Evolutionary conservation across 2,797 vertebrate species (phyloP).

Genomic region (Phrynocephalus guinanensis): DNA sequence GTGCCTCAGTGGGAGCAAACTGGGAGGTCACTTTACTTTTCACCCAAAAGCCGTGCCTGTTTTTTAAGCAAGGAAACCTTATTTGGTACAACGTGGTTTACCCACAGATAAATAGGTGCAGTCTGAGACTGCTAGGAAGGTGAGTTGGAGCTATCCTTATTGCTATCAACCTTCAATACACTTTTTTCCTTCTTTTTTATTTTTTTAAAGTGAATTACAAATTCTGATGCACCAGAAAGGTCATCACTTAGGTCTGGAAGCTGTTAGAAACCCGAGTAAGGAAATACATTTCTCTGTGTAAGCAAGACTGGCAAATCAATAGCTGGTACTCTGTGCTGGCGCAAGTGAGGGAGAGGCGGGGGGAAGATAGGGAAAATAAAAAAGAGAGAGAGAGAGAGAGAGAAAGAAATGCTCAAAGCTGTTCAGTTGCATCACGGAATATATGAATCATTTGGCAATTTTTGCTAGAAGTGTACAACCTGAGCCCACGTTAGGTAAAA

Average conservation of each 20-base stretch:
- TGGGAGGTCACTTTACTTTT: not conserved
- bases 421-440: not conserved
- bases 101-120: not conserved
- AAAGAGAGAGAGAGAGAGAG: not conserved
- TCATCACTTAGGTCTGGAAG: slow-evolving; percentile 52
- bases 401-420: slow-evolving; percentile 33
- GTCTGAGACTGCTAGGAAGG: slow-evolving; percentile 3
- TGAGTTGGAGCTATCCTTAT: not conserved
- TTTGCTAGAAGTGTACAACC: slow-evolving; percentile 9
- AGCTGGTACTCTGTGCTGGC: slow-evolving; percentile 50
- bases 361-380: not conserved
- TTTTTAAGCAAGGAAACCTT: not conserved
- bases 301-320: slow-evolving; percentile 61
- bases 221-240: slow-evolving; percentile 50
- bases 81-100: not conserved
- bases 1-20: not conserved
- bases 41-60: not conserved
- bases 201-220: slow-evolving; percentile 53
- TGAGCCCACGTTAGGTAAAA: rapidly evolving
- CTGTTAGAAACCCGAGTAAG: slow-evolving; percentile 57
- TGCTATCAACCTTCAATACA: slow-evolving; percentile 8
- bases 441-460: not conserved
- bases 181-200: rapidly evolving
- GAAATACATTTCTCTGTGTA: slow-evolving; percentile 60
- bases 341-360: not conserved